A percentile compares a stretch with the other conserved stretches of the same genome.
Evolutionary conservation across 2,888 invertebrate species (phyloP).

Genomic region (Chymomyza amoena): DNA sequence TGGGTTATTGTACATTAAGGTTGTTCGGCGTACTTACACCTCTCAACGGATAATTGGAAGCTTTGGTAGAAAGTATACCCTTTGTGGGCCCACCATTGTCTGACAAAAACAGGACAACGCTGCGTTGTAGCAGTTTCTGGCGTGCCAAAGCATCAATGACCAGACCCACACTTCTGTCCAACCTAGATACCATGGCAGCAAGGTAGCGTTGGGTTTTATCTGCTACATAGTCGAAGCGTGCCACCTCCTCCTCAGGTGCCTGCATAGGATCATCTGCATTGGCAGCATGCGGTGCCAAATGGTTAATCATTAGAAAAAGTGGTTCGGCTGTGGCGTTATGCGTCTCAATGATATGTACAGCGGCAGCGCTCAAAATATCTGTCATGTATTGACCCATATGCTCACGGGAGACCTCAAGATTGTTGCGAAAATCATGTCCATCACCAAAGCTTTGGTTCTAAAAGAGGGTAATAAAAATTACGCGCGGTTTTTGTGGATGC

Average conservation of each 20-base stretch:
- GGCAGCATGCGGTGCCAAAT: conserved; percentile 89
- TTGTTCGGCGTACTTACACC: conserved; percentile 81
- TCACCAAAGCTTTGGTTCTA: conserved; percentile 51
- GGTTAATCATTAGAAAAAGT: conserved; percentile 88
- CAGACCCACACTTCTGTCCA: conserved; percentile 91
- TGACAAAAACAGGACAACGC: conserved; percentile 90
- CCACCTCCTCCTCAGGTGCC: conserved; percentile 85
- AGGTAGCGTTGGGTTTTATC: conserved; percentile 83
- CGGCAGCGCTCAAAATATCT: conserved; percentile 84
- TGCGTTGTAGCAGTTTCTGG: conserved; percentile 86
- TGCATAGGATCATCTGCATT: conserved; percentile 85
- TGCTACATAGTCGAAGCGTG: conserved; percentile 84
- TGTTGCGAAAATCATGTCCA: conserved; percentile 81
- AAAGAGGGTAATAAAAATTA: neutral
- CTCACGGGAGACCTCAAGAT: conserved; percentile 79
- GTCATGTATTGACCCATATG: conserved; percentile 83
- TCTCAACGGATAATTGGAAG: conserved; percentile 89
- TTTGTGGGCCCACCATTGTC: conserved; percentile 92
- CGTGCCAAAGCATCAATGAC: conserved; percentile 85
- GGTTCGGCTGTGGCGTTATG: conserved; percentile 83
- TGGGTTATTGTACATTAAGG: neutral
- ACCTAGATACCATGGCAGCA: conserved; percentile 90
- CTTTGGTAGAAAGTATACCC: conserved; percentile 85
- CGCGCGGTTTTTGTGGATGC: too few species aligned
- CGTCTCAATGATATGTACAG: conserved; percentile 81